A percentile compares a stretch with the other conserved stretches of the same genome.
Evolutionary conservation across 1,140 invertebrate species (phyloP).

Genomic region (Eufriesea mexicana): DNA sequence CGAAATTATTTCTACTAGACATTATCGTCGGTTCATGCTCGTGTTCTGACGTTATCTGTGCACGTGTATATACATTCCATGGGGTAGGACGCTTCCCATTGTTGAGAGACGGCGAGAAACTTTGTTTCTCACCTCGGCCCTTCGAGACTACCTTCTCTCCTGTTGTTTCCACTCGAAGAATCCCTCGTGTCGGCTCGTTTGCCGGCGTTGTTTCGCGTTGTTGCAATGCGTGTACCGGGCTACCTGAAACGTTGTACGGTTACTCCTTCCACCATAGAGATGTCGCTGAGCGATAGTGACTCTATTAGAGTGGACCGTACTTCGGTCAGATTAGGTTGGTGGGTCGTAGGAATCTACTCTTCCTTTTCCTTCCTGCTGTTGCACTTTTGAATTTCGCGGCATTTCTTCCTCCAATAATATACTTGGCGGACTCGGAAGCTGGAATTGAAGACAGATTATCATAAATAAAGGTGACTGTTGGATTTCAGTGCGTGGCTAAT

Average conservation of each 20-base stretch:
- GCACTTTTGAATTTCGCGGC: neutral
- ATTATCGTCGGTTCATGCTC: neutral
- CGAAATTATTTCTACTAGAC: slow-evolving; percentile 15
- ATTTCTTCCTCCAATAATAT: too few relatives aligned
- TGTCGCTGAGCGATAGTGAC: neutral
- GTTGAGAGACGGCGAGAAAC: neutral
- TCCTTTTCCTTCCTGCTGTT: neutral
- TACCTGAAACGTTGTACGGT: slow-evolving; percentile 2
- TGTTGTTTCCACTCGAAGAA: slow-evolving; percentile 9
- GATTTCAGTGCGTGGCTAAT: neutral
- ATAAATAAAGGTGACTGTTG: neutral
- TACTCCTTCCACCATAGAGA: neutral
- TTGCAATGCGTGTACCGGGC: neutral
- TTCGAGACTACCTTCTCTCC: neutral
- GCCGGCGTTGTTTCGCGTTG: neutral
- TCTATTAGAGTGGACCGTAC: neutral
- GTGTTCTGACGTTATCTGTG: neutral
- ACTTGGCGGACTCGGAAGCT: too few relatives aligned
- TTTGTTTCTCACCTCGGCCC: slow-evolving; percentile 3
- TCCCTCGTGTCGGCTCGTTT: neutral
- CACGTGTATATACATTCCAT: neutral
- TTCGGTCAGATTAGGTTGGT: neutral
- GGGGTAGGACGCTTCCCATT: neutral
- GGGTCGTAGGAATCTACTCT: neutral
- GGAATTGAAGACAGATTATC: too few relatives aligned